Base-by-base conservation (phyloP, 2,113 vertebrate genomes). In the Chunga burmeisteri region DNA sequence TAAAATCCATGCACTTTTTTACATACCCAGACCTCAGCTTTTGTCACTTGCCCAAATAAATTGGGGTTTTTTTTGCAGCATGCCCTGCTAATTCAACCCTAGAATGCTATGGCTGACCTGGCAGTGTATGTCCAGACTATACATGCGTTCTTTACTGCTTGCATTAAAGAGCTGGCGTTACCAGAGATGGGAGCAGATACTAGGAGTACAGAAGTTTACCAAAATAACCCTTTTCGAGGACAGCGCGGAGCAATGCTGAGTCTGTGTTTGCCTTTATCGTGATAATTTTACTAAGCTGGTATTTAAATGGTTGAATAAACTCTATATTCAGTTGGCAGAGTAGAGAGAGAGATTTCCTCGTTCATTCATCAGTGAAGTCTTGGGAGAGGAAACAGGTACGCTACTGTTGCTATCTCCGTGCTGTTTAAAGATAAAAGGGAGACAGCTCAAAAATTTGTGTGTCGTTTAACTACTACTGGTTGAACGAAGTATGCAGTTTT, bases 241-340 rank as follows among this genome's bases (percentile, higher is more conserved):
- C 49, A 71, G 61, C 42, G 8, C 6, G 4, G 55, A 40, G 40
- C 22, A 56, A 62, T 58, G 61, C 32, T 18, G 3, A 25, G 16
- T 25, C 84, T 44, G 70, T 52, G 40, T 56, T 82, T 93, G 87
- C 49, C 52, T 94, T 93, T 63, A 32, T 91, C 49, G 1, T 19
- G 53, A 16, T 77, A 21, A 68, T 88, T 94, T 56, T 63, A 13
- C 50, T 42, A 9, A 88, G 63, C 19, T 80, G 88, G 46, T 86
- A 62, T 79, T 90, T 40, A 74, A 92, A 63, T 42, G 86, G n/a
- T 83, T 90, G 88, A 83, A 90, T 94, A 44, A 96, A 86, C 32
- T 59, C 20, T 52, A 4, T 32, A 9, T 90, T 70, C 47, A 8
- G 38, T 79, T 79, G 81, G 88, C 86, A 66, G 72, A 52, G 59